A percentile compares a stretch with the other conserved stretches of the same genome.
Evolutionary conservation across 1,140 invertebrate species (phyloP).

Genomic region (Hyphantria cunea): DNA sequence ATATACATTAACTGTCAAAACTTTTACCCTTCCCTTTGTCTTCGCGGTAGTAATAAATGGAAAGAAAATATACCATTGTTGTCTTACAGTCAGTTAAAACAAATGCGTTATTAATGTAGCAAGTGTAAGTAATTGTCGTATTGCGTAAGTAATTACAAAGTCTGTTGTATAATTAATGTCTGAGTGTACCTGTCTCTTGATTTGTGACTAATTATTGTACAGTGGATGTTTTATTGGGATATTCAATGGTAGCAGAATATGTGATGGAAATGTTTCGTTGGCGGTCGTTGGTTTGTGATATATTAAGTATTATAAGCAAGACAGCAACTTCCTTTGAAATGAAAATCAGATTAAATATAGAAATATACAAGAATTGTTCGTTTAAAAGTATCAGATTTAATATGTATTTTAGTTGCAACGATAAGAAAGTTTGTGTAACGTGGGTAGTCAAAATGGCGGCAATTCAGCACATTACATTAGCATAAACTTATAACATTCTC

Average conservation of each 20-base stretch:
- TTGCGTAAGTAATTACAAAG: slow-evolving; percentile 24
- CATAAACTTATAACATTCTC: too few relatives aligned
- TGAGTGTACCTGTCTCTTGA: slow-evolving; percentile 25
- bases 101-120: slow-evolving; percentile 19
- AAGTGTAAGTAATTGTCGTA: slow-evolving; percentile 15
- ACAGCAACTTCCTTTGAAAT: too few relatives aligned
- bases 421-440: too few relatives aligned
- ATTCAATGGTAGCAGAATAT: neutral
- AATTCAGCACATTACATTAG: too few relatives aligned
- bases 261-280: neutral
- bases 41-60: too few relatives aligned
- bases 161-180: slow-evolving; percentile 32
- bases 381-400: too few relatives aligned
- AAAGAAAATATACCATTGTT: neutral
- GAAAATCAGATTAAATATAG: too few relatives aligned
- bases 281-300: neutral
- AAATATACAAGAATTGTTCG: too few relatives aligned
- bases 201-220: slow-evolving; percentile 20
- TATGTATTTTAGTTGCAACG: too few relatives aligned
- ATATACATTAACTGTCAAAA: too few relatives aligned
- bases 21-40: too few relatives aligned
- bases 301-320: neutral
- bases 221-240: slow-evolving; percentile 18
- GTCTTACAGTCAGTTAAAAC: slow-evolving; percentile 16
- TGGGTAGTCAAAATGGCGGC: too few relatives aligned